Base-by-base conservation (phyloP, 1,140 invertebrate genomes). In the Sesamia nonagrioides region DNA sequence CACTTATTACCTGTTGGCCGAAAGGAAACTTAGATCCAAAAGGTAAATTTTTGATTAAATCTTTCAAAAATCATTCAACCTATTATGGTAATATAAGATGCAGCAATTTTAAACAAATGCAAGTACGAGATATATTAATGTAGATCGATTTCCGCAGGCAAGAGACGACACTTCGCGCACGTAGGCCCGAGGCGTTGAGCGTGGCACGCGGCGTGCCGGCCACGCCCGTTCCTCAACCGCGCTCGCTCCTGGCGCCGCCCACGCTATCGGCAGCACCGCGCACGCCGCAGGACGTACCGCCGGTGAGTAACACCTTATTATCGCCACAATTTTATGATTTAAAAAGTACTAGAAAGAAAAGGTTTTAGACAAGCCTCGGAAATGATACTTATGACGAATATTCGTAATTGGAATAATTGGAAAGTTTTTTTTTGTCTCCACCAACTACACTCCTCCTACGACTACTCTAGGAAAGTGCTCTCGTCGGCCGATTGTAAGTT, bases 1-100 rank as follows among this genome's bases (percentile, higher is more conserved):
- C 35, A 99, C 99, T 37, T 99, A 99, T 95, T 99, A 98, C 95
- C 95, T 99, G 84, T 95, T 99, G 80, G 99, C 99, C 27, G 99
- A 99, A 95, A 95, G 98, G 78, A 98, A 99, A 92, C 95, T 99
- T 27, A 96, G 96, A 89, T 96, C 97, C 56, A 96, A 97, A 77
- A 92, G 94, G 95, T 95, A 80, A 75, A 56, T 68, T 15, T 33
- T 27, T 63, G n/a, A 45, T 13, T 33, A 45, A 33, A 8, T 3
- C 11, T 9, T 7, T 9, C 6, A 45, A 45, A 45, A 45, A 8
- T 45, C 1, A 11, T 45, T 7, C 17, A 6, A 18, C n/a, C 18
- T 54, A 54, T 54, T 61, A 35, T 33, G 15, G 27, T 3, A 27
- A 27, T 27, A 3, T 1, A 27, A 27, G 27, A 27, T 27, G 27